phyloP scores from a whole-genome alignment of 1,140 invertebrate species.

The Phortica variegata region DNA sequence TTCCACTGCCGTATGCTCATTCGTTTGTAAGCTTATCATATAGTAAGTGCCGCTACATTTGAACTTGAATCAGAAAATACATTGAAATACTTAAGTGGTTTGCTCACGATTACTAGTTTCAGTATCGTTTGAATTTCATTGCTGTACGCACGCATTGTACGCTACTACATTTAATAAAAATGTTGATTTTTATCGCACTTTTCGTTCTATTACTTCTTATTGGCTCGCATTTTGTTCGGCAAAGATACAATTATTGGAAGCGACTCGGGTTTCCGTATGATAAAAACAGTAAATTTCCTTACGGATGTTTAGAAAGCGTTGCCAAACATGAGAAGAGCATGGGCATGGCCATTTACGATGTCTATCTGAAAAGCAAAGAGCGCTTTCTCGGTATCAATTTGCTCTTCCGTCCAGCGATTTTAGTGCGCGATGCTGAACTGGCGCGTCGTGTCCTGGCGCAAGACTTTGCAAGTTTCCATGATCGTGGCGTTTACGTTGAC shows the following conservation, averaged over 20 bases:
- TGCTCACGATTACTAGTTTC: too few species aligned
- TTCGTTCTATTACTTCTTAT: too few species aligned
- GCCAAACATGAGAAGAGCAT: slow-evolving; percentile 31
- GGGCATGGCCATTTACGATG: slow-evolving; percentile 38
- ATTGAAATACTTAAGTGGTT: too few species aligned
- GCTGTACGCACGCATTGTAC: too few species aligned
- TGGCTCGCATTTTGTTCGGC: slow-evolving; percentile 32
- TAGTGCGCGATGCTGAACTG: slow-evolving; percentile 58
- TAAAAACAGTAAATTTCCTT: slow-evolving; percentile 28
- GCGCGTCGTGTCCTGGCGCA: slow-evolving; percentile 56
- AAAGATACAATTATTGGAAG: slow-evolving; percentile 38
- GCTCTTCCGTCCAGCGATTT: slow-evolving; percentile 50
- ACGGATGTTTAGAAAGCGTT: slow-evolving; percentile 34
- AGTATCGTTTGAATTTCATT: too few species aligned
- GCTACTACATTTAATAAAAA: too few species aligned
- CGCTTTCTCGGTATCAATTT: slow-evolving; percentile 44
- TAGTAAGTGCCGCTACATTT: too few species aligned
- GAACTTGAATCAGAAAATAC: too few species aligned
- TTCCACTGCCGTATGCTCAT: too few species aligned
- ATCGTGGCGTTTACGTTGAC: slow-evolving; percentile 54
- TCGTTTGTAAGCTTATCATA: too few species aligned
- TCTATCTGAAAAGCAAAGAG: slow-evolving; percentile 33
- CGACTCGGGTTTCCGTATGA: slow-evolving; percentile 32
- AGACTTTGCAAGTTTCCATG: slow-evolving; percentile 57
- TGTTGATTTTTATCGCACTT: too few species aligned